Evolutionary conservation across 2,113 vertebrate genomes (phyloP), one percentile per base, ranked within the genome.

Genomic region (Pandion haliaetus): DNA sequence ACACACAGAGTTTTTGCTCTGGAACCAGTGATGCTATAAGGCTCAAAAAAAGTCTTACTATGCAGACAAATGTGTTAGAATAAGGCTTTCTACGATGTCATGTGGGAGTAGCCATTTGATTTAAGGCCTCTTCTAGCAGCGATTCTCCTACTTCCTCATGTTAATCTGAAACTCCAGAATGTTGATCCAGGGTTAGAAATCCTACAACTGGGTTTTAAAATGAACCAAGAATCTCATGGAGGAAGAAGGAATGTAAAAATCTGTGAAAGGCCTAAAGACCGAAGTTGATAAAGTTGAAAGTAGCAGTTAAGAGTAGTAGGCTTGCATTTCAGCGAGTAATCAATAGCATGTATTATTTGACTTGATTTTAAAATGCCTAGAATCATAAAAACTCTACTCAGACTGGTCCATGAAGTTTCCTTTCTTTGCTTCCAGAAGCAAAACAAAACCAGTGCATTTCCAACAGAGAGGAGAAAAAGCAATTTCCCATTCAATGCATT

Each of bases 61-160:
- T 14, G 6, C 19, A 38, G 17, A 32, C 25, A 47, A 20, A 6
- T 28, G 10, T 18, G 8, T 77, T 42, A 57, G 26, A 86, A 12
- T 38, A 50, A 52, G 34, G 6, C 36, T 88, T 82, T 61, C 15
- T 61, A 28, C 21, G 19, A 1, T 42, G 9, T 59, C 45, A n/a
- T 0, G 0, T 54, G 5, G 3, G 5, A 3, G 19, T 29, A 69
- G 19, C 12, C 4, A 5, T 80, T 52, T 82, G 66, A 58, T 65
- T 76, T 86, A 57, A 62, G 58, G 70, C 2, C 16, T 52, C 19
- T 66, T 83, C 63, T 29, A 44, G 50, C 14, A 58, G 62, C 63
- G 38, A 38, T 50, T 74, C 32, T 70, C 9, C 12, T 59, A 2
- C 10, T 73, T 83, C 14, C 29, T 86, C 38, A 24, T 5, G 9